Percentiles rank a stretch among this genome's conserved stretches.
phyloP scores from a whole-genome alignment of 2,888 invertebrate species.

The Epirrita christyi region DNA sequence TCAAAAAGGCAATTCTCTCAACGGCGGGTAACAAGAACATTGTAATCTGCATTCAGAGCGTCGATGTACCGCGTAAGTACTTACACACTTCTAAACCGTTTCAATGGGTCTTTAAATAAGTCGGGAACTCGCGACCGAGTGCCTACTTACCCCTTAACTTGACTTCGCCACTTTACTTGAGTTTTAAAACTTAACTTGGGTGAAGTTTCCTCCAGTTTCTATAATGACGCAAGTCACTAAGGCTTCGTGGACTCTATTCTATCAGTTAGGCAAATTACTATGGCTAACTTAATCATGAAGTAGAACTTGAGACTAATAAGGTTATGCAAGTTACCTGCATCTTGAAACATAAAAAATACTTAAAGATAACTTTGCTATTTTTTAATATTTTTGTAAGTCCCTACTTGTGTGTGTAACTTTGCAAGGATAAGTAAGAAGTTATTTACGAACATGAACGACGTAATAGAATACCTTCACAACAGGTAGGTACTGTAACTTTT shows the following conservation, averaged over 20 bases:
- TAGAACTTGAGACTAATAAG: constrained; percentile 16
- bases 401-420: background rate
- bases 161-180: constrained; percentile 48
- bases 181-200: constrained; percentile 50
- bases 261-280: constrained; percentile 25
- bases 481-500: constrained; percentile 7
- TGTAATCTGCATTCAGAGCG: constrained; percentile 47
- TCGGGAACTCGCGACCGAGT: constrained; percentile 40
- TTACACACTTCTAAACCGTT: constrained; percentile 43
- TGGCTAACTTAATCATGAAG: constrained; percentile 27
- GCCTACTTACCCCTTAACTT: constrained; percentile 45
- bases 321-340: constrained; percentile 8
- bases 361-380: too few species aligned
- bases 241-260: constrained; percentile 25
- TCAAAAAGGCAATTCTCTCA: constrained; percentile 21
- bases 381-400: too few species aligned
- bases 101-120: constrained; percentile 54
- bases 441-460: background rate
- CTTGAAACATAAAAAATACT: background rate
- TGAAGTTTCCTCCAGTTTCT: constrained; percentile 46
- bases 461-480: background rate
- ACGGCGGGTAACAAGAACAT: constrained; percentile 23
- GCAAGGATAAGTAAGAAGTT: background rate
- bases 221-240: constrained; percentile 48
- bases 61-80: constrained; percentile 36